These are phyloP conservation scores for Tetramorium simillimum DNA, from an alignment of 1,140 invertebrate genomes.

Conservation along the genomic window DNA sequence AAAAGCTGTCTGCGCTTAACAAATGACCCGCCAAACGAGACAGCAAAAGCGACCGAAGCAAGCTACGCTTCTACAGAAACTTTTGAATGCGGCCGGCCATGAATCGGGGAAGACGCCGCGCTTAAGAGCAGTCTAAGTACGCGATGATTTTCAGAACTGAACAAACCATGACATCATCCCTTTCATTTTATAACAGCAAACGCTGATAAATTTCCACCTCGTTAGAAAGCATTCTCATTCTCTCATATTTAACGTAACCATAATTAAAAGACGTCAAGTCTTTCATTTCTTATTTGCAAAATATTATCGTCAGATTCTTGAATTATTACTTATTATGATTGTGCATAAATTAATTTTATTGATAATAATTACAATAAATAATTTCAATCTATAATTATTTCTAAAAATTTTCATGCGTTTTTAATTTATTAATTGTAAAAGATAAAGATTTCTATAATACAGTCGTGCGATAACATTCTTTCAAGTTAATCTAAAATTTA, in stretches of 20 bases:
- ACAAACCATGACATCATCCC: constrained; percentile 9
- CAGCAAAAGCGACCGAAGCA: constrained; percentile 7
- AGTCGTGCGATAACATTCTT: background rate
- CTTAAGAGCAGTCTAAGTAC: constrained; percentile 26
- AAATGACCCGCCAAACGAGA: constrained; percentile 58
- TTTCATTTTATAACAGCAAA: constrained; percentile 34
- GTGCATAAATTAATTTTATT: background rate
- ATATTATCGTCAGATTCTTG: background rate
- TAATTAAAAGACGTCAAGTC: background rate
- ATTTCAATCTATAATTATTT: background rate
- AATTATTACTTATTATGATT: background rate
- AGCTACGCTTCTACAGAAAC: constrained; percentile 45
- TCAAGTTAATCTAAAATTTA: background rate
- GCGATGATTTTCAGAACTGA: constrained; percentile 42
- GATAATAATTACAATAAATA: constrained; percentile 1
- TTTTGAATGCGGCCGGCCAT: constrained; percentile 35
- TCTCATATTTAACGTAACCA: background rate
- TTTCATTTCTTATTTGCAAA: background rate
- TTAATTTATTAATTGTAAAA: background rate
- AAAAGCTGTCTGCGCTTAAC: constrained; percentile 70
- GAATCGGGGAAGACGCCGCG: constrained; percentile 44
- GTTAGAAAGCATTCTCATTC: constrained; percentile 23
- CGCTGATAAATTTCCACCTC: constrained; percentile 10
- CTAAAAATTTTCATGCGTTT: background rate
- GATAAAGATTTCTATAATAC: background rate